Evolutionary conservation across 2,797 vertebrate species (phyloP), one percentile per base, ranked within the genome.

Genomic region (Australoheros facetus): DNA sequence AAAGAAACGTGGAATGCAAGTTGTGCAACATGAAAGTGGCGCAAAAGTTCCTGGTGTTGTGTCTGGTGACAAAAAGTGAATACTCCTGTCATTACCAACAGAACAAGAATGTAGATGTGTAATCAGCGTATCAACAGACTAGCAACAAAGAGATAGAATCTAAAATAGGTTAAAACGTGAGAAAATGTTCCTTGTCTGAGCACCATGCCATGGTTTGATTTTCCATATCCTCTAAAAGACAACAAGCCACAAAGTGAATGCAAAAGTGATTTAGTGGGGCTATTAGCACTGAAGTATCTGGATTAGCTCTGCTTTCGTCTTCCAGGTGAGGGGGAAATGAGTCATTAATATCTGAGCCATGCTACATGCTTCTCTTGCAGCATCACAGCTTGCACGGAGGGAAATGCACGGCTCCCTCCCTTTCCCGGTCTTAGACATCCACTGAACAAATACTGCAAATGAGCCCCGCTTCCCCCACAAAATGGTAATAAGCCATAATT

Each of bases 401-500:
- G 91, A 93, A 91, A 82, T 60, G 70, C 79, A n/a, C 51, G 34
- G 48, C 86, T 77, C 87, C 84, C 86, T 77, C 86, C 84, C 57
- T 74, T 75, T 83, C 81, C 83, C 62, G 21, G 84, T 80, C 87
- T 89, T 87, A 93, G 88, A 85, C 81, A 78, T 71, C 82, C 84
- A 60, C 84, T 84, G 82, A 89, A 90, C 87, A 90, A 91, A 91
- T 84, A 91, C 85, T 83, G 87, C 88, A 89, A 92, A 90, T 88
- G 80, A 88, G 89, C 82, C 81, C 83, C 56, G 62, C 77, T 86
- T 87, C 88, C 86, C 79, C 85, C 79, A 75, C 82, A 60, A 86
- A 93, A 91, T 87, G 87, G 85, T 92, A 93, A 93, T 92, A 90
- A 88, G 80, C 80, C 74, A 84, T 90, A 92, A 92, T 91, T 92